These are phyloP conservation scores for Branchipolynoe longqiensis DNA, from an alignment of 2,888 invertebrate genomes.

Conservation along the genomic window DNA sequence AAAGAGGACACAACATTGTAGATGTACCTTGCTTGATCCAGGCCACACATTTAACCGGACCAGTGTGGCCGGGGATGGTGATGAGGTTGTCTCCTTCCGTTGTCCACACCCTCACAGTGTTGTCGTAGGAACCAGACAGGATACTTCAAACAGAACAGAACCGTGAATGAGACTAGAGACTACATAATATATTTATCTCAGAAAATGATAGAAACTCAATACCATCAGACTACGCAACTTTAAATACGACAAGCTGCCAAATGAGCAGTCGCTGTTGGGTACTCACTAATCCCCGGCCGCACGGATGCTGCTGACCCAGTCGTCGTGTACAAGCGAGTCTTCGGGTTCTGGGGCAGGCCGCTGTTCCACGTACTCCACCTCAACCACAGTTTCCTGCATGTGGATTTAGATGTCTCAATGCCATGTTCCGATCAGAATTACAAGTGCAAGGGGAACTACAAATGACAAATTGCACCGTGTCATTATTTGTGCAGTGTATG, in stretches of 20 bases:
- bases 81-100: slow-evolving; percentile 91
- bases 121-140: slow-evolving; percentile 95
- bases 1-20: neutral
- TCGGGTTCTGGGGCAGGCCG: slow-evolving; percentile 95
- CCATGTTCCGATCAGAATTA: too few species aligned
- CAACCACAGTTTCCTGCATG: slow-evolving; percentile 90
- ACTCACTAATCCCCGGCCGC: slow-evolving; percentile 73
- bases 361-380: slow-evolving; percentile 94
- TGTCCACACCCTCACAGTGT: slow-evolving; percentile 94
- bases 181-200: neutral
- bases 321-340: slow-evolving; percentile 95
- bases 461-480: too few species aligned
- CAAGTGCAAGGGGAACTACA: too few species aligned
- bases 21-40: slow-evolving; percentile 87
- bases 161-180: neutral
- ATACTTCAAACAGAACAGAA: slow-evolving; percentile 85
- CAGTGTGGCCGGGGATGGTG: slow-evolving; percentile 92
- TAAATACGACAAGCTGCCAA: neutral
- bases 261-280: neutral
- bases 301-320: slow-evolving; percentile 97
- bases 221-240: neutral
- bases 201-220: too few species aligned
- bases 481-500: too few species aligned
- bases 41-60: slow-evolving; percentile 92
- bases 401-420: too few species aligned